phyloP scores from a whole-genome alignment of 2,888 invertebrate species.

The Nephrotoma guestfalica region DNA sequence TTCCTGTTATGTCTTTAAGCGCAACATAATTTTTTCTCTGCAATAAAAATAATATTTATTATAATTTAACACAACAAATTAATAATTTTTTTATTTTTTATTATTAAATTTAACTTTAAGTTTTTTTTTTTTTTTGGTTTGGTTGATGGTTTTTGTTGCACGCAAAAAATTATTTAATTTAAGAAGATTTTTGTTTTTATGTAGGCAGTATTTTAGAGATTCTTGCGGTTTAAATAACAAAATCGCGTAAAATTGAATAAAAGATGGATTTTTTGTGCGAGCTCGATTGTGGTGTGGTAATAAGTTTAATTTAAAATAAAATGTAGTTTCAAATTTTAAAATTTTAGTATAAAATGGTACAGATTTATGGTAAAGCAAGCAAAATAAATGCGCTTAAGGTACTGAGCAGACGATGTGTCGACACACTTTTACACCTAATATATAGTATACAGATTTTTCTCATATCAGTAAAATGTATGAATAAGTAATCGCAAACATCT shows the following conservation, averaged over 20 bases:
- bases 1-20: neutral
- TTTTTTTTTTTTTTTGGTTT: neutral
- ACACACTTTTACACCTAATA: too few species aligned
- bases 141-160: neutral
- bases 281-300: neutral
- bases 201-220: neutral
- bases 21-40: neutral
- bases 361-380: too few species aligned
- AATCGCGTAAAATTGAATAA: neutral
- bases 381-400: too few species aligned
- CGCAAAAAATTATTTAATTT: neutral
- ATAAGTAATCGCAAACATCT: neutral
- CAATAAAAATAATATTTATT: neutral
- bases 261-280: neutral
- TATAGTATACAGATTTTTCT: too few species aligned
- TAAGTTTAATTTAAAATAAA: neutral
- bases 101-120: neutral
- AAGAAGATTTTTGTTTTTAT: neutral
- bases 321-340: neutral
- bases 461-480: too few species aligned
- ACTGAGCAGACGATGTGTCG: too few species aligned
- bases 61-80: neutral
- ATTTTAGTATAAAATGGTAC: too few species aligned
- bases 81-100: neutral
- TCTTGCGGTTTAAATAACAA: neutral